Base-by-base conservation (phyloP, 2,888 invertebrate genomes). In the Diloba caeruleocephala region DNA sequence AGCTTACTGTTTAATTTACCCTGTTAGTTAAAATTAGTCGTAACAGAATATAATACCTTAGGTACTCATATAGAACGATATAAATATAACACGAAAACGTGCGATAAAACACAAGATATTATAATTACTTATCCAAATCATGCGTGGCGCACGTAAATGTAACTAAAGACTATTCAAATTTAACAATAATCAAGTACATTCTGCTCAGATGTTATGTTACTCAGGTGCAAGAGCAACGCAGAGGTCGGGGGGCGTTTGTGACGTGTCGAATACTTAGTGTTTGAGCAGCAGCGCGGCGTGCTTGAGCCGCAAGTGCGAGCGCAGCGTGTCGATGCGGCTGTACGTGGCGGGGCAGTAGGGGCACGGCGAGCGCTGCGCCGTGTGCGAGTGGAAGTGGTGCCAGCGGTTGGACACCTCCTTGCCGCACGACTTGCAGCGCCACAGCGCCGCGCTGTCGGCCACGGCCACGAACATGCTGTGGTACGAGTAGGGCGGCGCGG, bases 371-470 rank as follows among this genome's bases (percentile, higher is more conserved):
- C 97, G 95, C 89, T 96, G 96, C 69, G 96, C 95, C 58, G 96
- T 96, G 92, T 97, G 97, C 77, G 96, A 96, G 91, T 97, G 97
- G 94, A 95, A 97, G 93, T 97, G 97, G 89, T 97, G 97, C 97
- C 97, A 97, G 90, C 97, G 95, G 93, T 97, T 97, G 87, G 97
- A 96, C 68, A 97, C 97, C 94, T 97, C 96, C 94, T 97, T 97
- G 88, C 96, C 96, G 93, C 97, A 97, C 26, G 96, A 95, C 84
- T 96, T 96, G 92, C 97, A 97, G 84, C 95, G 95, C 96, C 97
- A 97, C 84, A 96, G 94, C 67, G 96, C 95, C 44, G 96, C 95
- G 75, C 95, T 96, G 84, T 95, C 95, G 60, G 95, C 94, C 57
- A 96, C 94, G 76, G 96, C 96, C 79, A 95, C 96, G 90, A 97